Conservation (phyloP, 1,140 invertebrate species). For the Cotesia chilonis region DNA sequence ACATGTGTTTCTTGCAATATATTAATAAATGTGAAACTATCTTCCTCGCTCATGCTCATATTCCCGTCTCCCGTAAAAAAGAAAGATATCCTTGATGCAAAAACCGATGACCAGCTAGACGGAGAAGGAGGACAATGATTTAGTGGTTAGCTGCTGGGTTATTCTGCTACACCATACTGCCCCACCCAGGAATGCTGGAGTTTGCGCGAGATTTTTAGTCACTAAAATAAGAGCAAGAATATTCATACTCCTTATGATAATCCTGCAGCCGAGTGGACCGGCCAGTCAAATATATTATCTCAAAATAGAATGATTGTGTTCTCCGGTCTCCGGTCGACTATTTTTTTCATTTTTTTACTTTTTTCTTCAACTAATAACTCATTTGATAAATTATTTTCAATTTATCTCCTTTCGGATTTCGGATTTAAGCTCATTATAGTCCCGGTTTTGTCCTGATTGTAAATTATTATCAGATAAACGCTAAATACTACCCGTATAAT, state of each 20-base stretch:
- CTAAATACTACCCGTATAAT: too few species aligned
- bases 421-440: too few species aligned
- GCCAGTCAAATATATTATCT: background rate
- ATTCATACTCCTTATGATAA: conserved; percentile 1
- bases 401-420: too few species aligned
- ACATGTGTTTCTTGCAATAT: background rate
- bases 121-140: conserved; percentile 34
- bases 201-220: conserved; percentile 60
- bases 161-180: conserved; percentile 52
- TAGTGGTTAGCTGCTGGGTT: conserved; percentile 35
- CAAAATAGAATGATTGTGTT: too few species aligned
- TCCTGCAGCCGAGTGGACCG: conserved; percentile 5
- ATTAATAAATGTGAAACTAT: background rate
- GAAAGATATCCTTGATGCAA: too few species aligned
- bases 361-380: too few species aligned
- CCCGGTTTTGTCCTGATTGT: too few species aligned
- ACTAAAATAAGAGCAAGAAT: conserved; percentile 22
- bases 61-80: too few species aligned
- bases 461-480: too few species aligned
- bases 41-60: background rate
- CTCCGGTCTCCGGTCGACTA: too few species aligned
- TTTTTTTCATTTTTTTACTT: too few species aligned
- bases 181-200: conserved; percentile 64
- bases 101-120: background rate
- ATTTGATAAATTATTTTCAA: too few species aligned